Conservation (phyloP, 2,888 invertebrate genomes). For the Scaptomyza reducta region DNA sequence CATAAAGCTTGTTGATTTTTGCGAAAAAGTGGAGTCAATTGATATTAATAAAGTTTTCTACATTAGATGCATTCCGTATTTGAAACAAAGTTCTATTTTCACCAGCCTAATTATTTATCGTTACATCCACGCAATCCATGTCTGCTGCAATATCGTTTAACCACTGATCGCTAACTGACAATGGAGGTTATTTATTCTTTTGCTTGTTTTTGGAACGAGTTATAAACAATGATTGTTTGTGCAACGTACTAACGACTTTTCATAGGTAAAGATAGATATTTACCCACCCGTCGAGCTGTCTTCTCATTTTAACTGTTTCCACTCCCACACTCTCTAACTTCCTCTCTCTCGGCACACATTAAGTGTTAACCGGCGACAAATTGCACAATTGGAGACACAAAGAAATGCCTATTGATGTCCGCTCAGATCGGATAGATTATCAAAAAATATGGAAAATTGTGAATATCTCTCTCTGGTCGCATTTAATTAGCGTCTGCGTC, state of each 20-base stretch:
- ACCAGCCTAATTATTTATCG: background rate
- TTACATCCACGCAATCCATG: background rate
- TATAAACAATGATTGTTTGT: background rate
- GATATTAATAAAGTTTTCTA: no score
- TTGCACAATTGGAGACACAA: constrained; percentile 31
- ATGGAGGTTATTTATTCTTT: background rate
- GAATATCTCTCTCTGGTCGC: constrained; percentile 14
- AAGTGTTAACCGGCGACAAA: constrained; percentile 34
- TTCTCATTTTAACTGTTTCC: background rate
- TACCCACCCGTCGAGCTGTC: background rate
- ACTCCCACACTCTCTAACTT: no score
- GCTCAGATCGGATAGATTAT: constrained; percentile 15
- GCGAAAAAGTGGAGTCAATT: no score
- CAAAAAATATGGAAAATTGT: constrained; percentile 31
- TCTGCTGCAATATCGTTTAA: background rate
- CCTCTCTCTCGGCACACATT: background rate
- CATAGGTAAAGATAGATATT: background rate
- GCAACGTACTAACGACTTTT: background rate
- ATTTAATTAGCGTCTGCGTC: constrained; percentile 53
- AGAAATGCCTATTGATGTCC: constrained; percentile 4
- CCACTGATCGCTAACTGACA: background rate
- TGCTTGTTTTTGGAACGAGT: background rate
- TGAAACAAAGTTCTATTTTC: no score
- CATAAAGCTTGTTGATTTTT: constrained; percentile 3
- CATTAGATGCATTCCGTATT: no score